These are phyloP conservation scores for Excalfactoria chinensis DNA, from an alignment of 2,113 vertebrate genomes.

Conservation along the genomic window DNA sequence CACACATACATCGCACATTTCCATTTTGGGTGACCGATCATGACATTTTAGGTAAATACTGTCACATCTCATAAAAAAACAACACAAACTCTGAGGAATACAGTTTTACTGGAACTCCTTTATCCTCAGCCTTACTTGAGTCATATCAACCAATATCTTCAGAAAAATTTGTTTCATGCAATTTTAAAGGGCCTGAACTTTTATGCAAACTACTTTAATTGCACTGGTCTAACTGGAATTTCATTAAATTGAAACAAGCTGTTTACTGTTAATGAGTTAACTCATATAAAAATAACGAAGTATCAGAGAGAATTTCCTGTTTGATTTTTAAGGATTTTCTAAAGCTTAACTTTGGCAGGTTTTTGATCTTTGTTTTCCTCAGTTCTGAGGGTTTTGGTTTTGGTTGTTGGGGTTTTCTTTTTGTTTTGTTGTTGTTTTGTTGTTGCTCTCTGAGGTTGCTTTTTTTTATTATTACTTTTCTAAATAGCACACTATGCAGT, in stretches of 20 bases:
- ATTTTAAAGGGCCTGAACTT: not conserved
- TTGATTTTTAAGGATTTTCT: not conserved
- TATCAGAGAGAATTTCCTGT: not conserved
- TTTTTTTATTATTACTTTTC: not conserved
- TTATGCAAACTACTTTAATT: not conserved
- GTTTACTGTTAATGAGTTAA: not conserved
- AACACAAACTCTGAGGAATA: not conserved
- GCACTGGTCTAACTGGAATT: not conserved
- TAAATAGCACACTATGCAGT: not conserved
- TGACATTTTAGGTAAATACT: not conserved
- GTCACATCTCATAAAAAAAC: not conserved
- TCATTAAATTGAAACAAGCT: not conserved
- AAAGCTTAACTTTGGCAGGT: not conserved
- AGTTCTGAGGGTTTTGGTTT: not conserved
- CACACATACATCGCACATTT: rapidly evolving
- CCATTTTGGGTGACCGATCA: not conserved
- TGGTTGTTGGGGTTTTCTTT: not conserved
- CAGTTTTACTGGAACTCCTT: not conserved
- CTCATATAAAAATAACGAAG: not conserved
- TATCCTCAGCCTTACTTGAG: not conserved
- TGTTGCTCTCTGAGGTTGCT: not conserved
- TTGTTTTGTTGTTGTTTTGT: not conserved
- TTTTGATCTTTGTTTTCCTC: not conserved
- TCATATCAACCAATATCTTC: not conserved
- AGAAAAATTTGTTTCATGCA: not conserved